Conservation (phyloP, 1,140 invertebrate species). For the Drosophila lacertosa region DNA sequence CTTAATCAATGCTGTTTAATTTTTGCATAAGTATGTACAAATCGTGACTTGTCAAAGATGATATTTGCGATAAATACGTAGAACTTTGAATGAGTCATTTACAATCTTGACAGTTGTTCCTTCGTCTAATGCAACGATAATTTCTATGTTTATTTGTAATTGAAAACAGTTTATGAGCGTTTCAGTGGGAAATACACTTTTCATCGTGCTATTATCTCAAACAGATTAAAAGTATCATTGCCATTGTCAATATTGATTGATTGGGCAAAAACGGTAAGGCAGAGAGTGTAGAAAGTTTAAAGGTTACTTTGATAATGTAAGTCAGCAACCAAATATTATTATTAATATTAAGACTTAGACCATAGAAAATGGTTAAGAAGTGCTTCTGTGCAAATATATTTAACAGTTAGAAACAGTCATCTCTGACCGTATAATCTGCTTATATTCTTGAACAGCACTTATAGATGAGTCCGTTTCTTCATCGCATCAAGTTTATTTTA, state of each 20-base stretch:
- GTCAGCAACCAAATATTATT: too few relatives aligned
- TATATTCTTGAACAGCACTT: too few relatives aligned
- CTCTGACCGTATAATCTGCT: too few relatives aligned
- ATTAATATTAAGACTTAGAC: too few relatives aligned
- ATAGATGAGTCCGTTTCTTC: too few relatives aligned
- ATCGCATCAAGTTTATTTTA: too few relatives aligned
- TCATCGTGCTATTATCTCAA: constrained; percentile 4
- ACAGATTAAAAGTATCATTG: constrained; percentile 13
- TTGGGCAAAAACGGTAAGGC: neutral
- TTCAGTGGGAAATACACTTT: constrained; percentile 20
- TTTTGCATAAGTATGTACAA: constrained; percentile 20
- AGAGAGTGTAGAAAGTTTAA: neutral
- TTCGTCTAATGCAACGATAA: neutral
- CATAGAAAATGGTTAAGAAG: too few relatives aligned
- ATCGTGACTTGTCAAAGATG: neutral
- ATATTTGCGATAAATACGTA: neutral
- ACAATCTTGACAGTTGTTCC: neutral
- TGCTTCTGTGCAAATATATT: too few relatives aligned
- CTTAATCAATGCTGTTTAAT: constrained; percentile 2
- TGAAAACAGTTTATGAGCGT: neutral
- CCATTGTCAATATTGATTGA: constrained; percentile 11
- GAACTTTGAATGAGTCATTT: constrained; percentile 5
- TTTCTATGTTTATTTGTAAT: constrained; percentile 14
- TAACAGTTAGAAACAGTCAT: too few relatives aligned
- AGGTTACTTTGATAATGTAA: too few relatives aligned